Percentiles rank a stretch among this genome's conserved stretches.
Conservation (phyloP, 2,888 invertebrate species). For the Barypeithes pellucidus region DNA sequence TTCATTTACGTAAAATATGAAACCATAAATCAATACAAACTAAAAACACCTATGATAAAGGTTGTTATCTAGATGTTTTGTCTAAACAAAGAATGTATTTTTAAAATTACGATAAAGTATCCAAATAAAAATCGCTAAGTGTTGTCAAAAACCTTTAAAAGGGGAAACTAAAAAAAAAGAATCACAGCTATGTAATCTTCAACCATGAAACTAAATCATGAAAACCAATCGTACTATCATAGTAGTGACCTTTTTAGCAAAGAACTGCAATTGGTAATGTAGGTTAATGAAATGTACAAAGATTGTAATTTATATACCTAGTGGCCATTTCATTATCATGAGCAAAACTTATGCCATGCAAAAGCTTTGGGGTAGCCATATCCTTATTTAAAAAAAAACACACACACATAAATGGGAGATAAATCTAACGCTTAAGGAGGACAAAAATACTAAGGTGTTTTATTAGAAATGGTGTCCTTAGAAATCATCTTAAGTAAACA, state of each 20-base stretch:
- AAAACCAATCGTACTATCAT: slow-evolving; percentile 35
- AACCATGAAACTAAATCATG: slow-evolving; percentile 33
- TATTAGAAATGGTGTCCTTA: not conserved
- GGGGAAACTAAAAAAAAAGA: not conserved
- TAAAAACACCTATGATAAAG: slow-evolving; percentile 29
- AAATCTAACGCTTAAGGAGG: not conserved
- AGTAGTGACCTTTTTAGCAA: slow-evolving; percentile 31
- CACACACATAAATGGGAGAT: slow-evolving; percentile 3
- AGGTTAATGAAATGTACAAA: slow-evolving; percentile 41
- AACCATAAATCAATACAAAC: slow-evolving; percentile 51
- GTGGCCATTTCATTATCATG: too few relatives aligned
- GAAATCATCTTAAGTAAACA: slow-evolving; percentile 32
- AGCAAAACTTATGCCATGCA: not conserved
- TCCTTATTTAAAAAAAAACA: not conserved
- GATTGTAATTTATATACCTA: not conserved
- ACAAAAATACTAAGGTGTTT: slow-evolving; percentile 15
- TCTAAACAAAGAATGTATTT: slow-evolving; percentile 35
- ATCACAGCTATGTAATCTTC: slow-evolving; percentile 17
- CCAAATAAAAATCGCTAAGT: slow-evolving; percentile 2
- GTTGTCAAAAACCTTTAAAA: slow-evolving; percentile 5
- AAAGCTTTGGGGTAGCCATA: not conserved
- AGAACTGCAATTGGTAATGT: slow-evolving; percentile 47
- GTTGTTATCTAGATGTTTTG: slow-evolving; percentile 33
- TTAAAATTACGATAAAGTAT: slow-evolving; percentile 5
- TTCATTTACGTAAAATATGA: slow-evolving; percentile 38